These are phyloP conservation scores for Struthio camelus DNA, from an alignment of 2,113 vertebrate genomes.

Conservation along the genomic window DNA sequence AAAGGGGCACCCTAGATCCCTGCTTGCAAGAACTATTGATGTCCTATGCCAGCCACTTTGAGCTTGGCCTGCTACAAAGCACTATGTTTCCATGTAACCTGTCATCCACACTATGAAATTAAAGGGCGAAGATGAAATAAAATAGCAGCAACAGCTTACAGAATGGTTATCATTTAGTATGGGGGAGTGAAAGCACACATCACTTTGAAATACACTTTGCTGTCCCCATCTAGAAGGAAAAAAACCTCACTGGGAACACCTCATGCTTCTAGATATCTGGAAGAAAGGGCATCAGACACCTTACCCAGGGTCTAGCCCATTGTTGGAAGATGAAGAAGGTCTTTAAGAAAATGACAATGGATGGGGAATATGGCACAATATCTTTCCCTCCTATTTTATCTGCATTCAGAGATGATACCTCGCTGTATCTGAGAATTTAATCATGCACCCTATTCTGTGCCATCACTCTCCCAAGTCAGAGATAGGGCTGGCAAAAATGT, in stretches of 20 bases:
- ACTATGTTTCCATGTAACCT: neutral
- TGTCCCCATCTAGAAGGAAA: neutral
- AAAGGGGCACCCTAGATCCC: neutral
- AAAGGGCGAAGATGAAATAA: neutral
- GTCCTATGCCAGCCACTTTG: neutral
- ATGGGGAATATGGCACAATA: neutral
- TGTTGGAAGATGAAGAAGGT: neutral
- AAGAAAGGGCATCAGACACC: neutral
- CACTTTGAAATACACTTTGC: neutral
- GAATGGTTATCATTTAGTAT: neutral
- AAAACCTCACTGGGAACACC: neutral
- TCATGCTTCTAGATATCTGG: neutral
- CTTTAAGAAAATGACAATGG: neutral
- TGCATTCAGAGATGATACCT: neutral
- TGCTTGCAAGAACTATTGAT: neutral
- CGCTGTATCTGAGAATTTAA: neutral
- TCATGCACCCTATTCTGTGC: neutral
- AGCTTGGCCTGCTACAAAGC: neutral
- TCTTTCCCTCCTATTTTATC: neutral
- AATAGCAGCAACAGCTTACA: neutral
- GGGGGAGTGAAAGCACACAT: neutral
- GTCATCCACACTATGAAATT: neutral
- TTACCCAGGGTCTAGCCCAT: neutral
- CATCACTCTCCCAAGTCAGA: neutral
- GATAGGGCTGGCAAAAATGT: neutral